Conservation (phyloP, 2,888 invertebrate genomes). For the Drosophila antonietae region DNA sequence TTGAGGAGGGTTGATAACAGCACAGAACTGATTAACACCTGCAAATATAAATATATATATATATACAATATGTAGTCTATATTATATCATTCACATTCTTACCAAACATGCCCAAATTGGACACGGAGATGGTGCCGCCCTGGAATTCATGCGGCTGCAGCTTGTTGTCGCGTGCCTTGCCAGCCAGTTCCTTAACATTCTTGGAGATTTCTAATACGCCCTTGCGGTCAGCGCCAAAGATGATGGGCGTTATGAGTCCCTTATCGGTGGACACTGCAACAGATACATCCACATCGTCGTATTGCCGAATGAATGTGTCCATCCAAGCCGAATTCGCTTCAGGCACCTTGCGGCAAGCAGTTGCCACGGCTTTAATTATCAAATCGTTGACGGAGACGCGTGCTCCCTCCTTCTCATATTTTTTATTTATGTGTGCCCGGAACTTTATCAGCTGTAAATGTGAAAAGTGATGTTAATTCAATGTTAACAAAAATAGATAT, state of each 20-base stretch:
- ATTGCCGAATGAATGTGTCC: constrained; percentile 96
- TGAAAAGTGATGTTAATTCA: neutral
- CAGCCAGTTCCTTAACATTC: constrained; percentile 92
- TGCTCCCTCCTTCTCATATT: constrained; percentile 90
- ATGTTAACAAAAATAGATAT: too few relatives aligned
- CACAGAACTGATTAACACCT: constrained; percentile 94
- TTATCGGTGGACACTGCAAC: constrained; percentile 98
- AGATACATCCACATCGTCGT: constrained; percentile 95
- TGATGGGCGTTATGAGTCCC: constrained; percentile 98
- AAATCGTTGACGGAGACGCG: constrained; percentile 98
- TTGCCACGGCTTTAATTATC: constrained; percentile 96
- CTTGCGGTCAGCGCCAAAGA: constrained; percentile 95
- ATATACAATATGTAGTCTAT: neutral
- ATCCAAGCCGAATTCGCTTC: constrained; percentile 98
- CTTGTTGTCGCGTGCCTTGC: constrained; percentile 94
- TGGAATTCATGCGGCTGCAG: constrained; percentile 97
- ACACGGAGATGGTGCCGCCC: constrained; percentile 97
- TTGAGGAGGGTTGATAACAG: constrained; percentile 98
- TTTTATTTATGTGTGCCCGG: constrained; percentile 91
- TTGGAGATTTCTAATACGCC: constrained; percentile 93
- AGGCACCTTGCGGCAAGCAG: constrained; percentile 95
- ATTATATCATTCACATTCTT: constrained; percentile 57
- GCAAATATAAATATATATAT: neutral
- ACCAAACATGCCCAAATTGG: constrained; percentile 98
- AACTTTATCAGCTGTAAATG: constrained; percentile 86